Conservation (phyloP, 1,140 invertebrate species). For the Capitella teleta region DNA sequence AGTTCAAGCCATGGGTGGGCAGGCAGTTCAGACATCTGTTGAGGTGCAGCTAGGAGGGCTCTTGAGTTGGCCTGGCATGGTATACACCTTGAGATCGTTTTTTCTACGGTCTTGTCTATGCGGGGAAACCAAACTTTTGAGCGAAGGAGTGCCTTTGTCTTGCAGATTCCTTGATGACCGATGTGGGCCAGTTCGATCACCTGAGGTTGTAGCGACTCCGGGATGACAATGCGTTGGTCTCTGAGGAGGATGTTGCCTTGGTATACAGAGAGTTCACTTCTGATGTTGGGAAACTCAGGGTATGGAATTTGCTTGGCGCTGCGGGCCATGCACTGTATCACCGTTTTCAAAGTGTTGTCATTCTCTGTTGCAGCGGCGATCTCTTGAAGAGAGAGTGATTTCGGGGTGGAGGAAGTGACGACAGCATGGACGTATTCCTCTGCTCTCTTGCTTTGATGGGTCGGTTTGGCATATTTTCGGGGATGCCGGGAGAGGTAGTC, state of each 20-base stretch:
- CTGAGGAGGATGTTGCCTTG: neutral
- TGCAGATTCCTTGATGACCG: neutral
- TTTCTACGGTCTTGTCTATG: conserved; percentile 15
- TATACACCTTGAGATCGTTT: conserved; percentile 11
- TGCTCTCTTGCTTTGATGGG: conserved; percentile 1
- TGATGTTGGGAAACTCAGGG: neutral
- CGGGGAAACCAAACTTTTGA: conserved; percentile 15
- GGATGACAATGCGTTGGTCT: conserved; percentile 3
- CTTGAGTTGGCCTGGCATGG: conserved; percentile 15
- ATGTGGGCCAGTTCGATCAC: neutral
- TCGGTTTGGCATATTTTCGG: neutral
- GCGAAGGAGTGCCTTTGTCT: neutral
- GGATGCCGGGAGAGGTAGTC: conserved; percentile 17
- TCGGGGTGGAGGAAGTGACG: neutral
- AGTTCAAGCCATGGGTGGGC: conserved; percentile 12
- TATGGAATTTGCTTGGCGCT: neutral
- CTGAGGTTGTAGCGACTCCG: neutral
- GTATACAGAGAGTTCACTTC: conserved; percentile 2
- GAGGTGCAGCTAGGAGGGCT: conserved; percentile 14
- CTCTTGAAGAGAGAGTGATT: neutral
- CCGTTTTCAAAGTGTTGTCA: neutral
- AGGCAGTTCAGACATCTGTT: conserved; percentile 16
- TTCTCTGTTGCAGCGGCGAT: neutral
- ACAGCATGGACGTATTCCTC: conserved; percentile 7
- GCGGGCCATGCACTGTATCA: neutral